These are phyloP conservation scores for Drosophila pectinifera DNA, from an alignment of 1,140 invertebrate species.

Conservation along the genomic window DNA sequence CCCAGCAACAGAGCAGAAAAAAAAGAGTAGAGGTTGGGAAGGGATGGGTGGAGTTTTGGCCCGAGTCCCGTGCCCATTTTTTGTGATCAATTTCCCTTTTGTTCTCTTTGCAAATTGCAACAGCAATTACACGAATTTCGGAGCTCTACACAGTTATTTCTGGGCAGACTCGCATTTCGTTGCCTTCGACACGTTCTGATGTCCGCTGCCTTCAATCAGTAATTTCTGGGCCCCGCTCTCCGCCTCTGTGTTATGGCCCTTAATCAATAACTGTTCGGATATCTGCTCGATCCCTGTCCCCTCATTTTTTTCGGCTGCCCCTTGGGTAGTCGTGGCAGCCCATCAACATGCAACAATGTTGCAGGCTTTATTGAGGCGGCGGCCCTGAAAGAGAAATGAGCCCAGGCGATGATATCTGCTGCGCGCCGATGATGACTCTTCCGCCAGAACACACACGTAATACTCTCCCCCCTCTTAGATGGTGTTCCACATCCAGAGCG, in stretches of 20 bases:
- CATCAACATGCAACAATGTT: constrained; percentile 78
- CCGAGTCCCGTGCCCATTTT: constrained; percentile 32
- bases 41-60: constrained; percentile 27
- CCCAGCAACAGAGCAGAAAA: background rate
- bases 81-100: constrained; percentile 30
- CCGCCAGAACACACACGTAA: background rate
- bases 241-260: constrained; percentile 65
- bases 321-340: constrained; percentile 63
- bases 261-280: constrained; percentile 77
- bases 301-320: constrained; percentile 1
- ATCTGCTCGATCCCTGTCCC: constrained; percentile 18
- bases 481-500: background rate
- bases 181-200: constrained; percentile 54
- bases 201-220: constrained; percentile 64
- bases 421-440: constrained; percentile 5
- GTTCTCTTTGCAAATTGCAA: constrained; percentile 54
- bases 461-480: background rate
- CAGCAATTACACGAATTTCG: constrained; percentile 70
- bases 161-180: constrained; percentile 1
- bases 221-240: constrained; percentile 52
- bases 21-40: constrained; percentile 3
- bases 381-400: constrained; percentile 35
- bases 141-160: constrained; percentile 57
- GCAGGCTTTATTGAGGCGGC: constrained; percentile 62
- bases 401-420: constrained; percentile 21